Base-by-base conservation (phyloP, 2,113 vertebrate genomes). In the Sinocyclocheilus grahami region DNA sequence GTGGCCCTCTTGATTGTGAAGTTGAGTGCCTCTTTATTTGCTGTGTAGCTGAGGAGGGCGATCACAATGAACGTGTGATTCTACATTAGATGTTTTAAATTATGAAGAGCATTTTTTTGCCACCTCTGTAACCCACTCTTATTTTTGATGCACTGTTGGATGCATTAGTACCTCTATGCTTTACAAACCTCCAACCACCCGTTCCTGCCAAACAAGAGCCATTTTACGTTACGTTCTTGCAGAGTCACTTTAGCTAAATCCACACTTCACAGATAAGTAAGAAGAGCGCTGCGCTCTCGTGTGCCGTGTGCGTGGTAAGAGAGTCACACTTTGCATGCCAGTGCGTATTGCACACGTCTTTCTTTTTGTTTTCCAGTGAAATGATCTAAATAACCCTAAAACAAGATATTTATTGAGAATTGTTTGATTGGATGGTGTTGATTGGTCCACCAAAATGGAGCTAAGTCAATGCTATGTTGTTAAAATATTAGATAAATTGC, bases 201-300 rank as follows among this genome's bases (percentile, higher is more conserved):
- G 1, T 58, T 14, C 48, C 82, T 74, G 48, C 65, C 83, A 37
- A 27, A 86, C 74, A 48, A 89, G 78, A 63, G 82, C 55, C 51
- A 42, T 87, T 87, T 80, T n/a, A n/a, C n/a, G 78, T 85, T 85
- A 85, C 24, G 71, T 83, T 46, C 83, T 74, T 75, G 58, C 86
- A 87, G 80, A 83, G 85, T 87, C 65, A 87, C 78, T 71, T 78
- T 30, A 76, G 46, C 48, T 83, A 83, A 89, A 89, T 60, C 69
- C 86, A 86, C 88, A 87, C 86, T 89, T 87, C 78, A 87, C 78
- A 85, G 82, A 27, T 86, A 81, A 85, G 87, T 89, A 87, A 78
- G 82, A 60, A 55, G 51, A 51, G 78, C 58, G 13, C 42, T 46
- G 69, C 42, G 6, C 83, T 85, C 78, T 87, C 74, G 37, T 78